A percentile compares a stretch with the other conserved stretches of the same genome.
Evolutionary conservation across 2,113 vertebrate species (phyloP).

Genomic region (Thalassoma bifasciatum): DNA sequence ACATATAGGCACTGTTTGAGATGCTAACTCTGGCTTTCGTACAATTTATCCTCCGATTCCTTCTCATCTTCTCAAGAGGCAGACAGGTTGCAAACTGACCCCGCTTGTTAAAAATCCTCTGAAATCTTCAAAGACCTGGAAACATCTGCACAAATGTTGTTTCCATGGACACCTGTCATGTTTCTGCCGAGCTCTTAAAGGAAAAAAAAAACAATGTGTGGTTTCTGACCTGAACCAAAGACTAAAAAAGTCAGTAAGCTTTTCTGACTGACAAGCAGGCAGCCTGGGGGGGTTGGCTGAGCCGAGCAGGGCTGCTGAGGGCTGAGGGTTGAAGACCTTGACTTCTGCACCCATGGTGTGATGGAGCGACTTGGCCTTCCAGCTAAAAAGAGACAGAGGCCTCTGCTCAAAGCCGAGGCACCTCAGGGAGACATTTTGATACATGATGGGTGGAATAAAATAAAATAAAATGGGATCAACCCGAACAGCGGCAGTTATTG

Average conservation of each 20-base stretch:
- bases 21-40: slow-evolving; percentile 14
- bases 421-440: slow-evolving; percentile 81
- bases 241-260: slow-evolving; percentile 71
- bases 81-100: slow-evolving; percentile 43
- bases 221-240: slow-evolving; percentile 75
- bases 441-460: slow-evolving; percentile 79
- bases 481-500: slow-evolving; percentile 65
- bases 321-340: slow-evolving; percentile 80
- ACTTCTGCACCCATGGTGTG: slow-evolving; percentile 76
- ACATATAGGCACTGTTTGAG: neutral
- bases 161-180: slow-evolving; percentile 84
- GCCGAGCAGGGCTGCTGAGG: slow-evolving; percentile 67
- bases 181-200: slow-evolving; percentile 67
- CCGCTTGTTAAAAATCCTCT: slow-evolving; percentile 50
- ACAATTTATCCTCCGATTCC: slow-evolving; percentile 12
- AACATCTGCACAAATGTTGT: slow-evolving; percentile 74
- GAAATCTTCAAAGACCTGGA: slow-evolving; percentile 71
- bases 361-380: slow-evolving; percentile 82
- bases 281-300: slow-evolving; percentile 77
- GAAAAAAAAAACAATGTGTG: slow-evolving; percentile 65
- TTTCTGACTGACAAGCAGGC: slow-evolving; percentile 76
- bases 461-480: slow-evolving; percentile 75
- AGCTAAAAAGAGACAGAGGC: slow-evolving; percentile 72
- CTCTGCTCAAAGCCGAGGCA: slow-evolving; percentile 68
- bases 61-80: slow-evolving; percentile 2